Percentiles rank a stretch among this genome's conserved stretches.
Conservation (phyloP, 1,140 invertebrate species). For the Polypedilum pembai region DNA sequence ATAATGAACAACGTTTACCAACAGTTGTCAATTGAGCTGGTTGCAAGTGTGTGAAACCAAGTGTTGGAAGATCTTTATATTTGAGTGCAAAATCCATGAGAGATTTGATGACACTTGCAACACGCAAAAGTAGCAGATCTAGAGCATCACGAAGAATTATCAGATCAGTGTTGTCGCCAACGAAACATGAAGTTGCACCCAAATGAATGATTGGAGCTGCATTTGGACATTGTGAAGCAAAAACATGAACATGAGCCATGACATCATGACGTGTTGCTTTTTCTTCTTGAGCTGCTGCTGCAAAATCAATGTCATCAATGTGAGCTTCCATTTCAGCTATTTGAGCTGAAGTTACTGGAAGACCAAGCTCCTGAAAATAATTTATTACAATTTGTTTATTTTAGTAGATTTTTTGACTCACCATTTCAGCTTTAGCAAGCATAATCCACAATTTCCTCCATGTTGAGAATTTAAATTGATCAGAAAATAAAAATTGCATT, state of each 20-base stretch:
- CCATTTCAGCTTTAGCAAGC: slow-evolving; percentile 85
- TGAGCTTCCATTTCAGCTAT: slow-evolving; percentile 80
- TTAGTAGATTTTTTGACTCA: slow-evolving; percentile 40
- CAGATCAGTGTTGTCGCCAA: slow-evolving; percentile 96
- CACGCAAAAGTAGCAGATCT: slow-evolving; percentile 76
- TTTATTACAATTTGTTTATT: slow-evolving; percentile 22
- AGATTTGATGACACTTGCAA: slow-evolving; percentile 72
- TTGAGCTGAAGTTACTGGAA: slow-evolving; percentile 82
- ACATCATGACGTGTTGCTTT: slow-evolving; percentile 89
- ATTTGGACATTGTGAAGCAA: slow-evolving; percentile 76
- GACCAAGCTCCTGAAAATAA: slow-evolving; percentile 64
- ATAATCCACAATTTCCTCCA: slow-evolving; percentile 88
- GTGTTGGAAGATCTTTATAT: slow-evolving; percentile 67
- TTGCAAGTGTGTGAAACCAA: slow-evolving; percentile 96
- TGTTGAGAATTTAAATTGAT: slow-evolving; percentile 89
- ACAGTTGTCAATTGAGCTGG: slow-evolving; percentile 97
- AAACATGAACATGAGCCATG: slow-evolving; percentile 89
- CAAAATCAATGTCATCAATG: slow-evolving; percentile 81
- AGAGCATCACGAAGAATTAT: slow-evolving; percentile 82
- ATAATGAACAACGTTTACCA: slow-evolving; percentile 90
- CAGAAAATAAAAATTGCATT: slow-evolving; percentile 93
- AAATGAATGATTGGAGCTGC: slow-evolving; percentile 96
- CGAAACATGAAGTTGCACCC: slow-evolving; percentile 95
- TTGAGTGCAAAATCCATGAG: slow-evolving; percentile 68
- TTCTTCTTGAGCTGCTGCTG: slow-evolving; percentile 77